Evolutionary conservation across 2,113 vertebrate genomes (phyloP), one percentile per base, ranked within the genome.

Genomic region (Nothocercus julius): DNA sequence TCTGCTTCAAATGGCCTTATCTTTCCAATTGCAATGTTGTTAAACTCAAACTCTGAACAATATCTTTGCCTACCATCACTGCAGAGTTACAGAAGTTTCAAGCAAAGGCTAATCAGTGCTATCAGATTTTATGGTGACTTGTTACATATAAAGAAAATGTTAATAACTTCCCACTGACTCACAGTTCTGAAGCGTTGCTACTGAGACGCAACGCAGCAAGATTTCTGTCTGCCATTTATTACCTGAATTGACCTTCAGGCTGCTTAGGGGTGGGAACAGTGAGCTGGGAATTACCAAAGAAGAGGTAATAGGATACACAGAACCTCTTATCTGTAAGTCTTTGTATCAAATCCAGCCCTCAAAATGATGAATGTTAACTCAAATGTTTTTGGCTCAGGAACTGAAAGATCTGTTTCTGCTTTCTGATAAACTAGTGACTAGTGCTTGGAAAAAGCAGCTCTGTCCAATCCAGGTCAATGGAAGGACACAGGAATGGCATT

Each of bases 201-300:
- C 85, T 62, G 68, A 67, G 58, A 61, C 75, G 30, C 61, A 81
- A 79, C 22, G 25, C 9, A 68, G 3, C 0, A 78, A 69, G 58
- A 89, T 92, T 96, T 92, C 62, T 91, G 17, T 76, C 34, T 92
- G 53, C 47, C 24, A 5, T 94, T 90, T 86, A 40, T 90, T 85
- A 72, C n/a, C n/a, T 85, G 44, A 77, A 54, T 93, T 96, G 92
- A 90, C 94, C 74, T 95, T 93, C 45, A 70, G 83, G 74, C 30
- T 49, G 95, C 92, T 95, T 92, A 95, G 95, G 84, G 53, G 66
- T 89, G 44, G 24, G 92, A 90, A 13, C 69, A 89, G 90, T 82
- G 88, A 88, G 83, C 92, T 17, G 8, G 72, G 51, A 85, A 85
- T 82, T 81, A 82, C 67, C 86, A 92, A 82, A 66, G 77, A 58